Evolutionary conservation across 1,140 invertebrate species (phyloP).

Genomic region (Sarcophaga peregrina): DNA sequence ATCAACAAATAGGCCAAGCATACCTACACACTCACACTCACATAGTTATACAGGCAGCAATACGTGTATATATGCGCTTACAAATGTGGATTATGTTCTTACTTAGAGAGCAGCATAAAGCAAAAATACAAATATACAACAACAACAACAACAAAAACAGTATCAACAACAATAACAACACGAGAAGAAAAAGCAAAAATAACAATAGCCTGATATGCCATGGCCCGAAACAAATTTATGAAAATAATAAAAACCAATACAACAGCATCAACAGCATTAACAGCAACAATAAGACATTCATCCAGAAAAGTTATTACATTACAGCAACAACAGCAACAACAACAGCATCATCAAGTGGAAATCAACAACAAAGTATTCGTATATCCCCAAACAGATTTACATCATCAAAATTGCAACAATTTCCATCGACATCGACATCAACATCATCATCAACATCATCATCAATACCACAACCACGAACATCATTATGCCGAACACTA

Average conservation of each 20-base stretch:
- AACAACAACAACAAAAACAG: neutral
- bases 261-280: neutral
- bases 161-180: too few species aligned
- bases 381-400: neutral
- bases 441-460: neutral
- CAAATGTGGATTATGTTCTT: constrained; percentile 45
- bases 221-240: constrained; percentile 45
- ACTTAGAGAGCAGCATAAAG: neutral
- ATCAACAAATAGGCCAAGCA: neutral
- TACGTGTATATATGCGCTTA: neutral
- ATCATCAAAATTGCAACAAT: constrained; percentile 24
- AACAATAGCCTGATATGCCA: constrained; percentile 46
- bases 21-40: neutral
- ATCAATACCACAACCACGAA: neutral
- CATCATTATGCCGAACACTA: neutral
- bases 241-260: constrained; percentile 35
- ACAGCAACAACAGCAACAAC: neutral
- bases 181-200: too few species aligned
- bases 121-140: neutral
- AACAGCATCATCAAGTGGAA: neutral
- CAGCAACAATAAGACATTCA: neutral
- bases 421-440: neutral
- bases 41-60: neutral
- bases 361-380: neutral
- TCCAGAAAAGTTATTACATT: neutral